Base-by-base conservation (phyloP, 2,113 vertebrate species). In the Zosterops borbonicus region DNA sequence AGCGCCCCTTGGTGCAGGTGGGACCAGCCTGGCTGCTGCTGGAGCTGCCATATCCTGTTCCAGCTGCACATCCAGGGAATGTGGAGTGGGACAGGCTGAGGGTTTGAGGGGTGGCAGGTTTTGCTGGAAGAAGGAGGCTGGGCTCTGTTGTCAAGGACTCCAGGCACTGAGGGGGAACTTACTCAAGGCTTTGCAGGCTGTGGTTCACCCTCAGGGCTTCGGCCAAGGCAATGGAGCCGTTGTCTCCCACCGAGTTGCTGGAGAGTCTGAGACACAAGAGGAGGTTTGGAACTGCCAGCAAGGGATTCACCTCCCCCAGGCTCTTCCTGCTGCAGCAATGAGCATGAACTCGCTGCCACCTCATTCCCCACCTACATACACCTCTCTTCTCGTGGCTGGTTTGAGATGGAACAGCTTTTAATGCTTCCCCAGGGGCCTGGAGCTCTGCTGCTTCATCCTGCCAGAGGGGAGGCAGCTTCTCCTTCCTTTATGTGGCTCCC, bases 201-300 rank as follows among this genome's bases (percentile, higher is more conserved):
- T 98, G 98, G 96, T 99, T 99, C 92, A 97, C 96, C 22, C 90
- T 97, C 89, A 99, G 97, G 24, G 98, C 99, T 96, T 98, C 98
- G 0, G 99, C 99, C 95, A 99, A 92, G 75, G 98, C 98, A 9
- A 97, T 56, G 0, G 98, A 97, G 21, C 99, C 99, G 2, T 81
- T 90, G 83, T 99, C 98, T 15, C 99, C 99, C 14, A 99, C 95
- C 0, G 98, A 98, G 97, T 99, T 99, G 83, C 99, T 98, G 27
- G 99, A 99, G 67, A 99, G 97, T 69, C 99, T 99, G 75, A 28
- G 74, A 39, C 31, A 47, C 42, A 60, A 92, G 28, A 81, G 22
- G 50, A 58, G 56, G 28, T 21, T 41, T 22, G 47, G n/a, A 35
- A 19, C 24, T 64, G 53, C 35, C 5, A 1, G 64, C 12, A 27